A percentile compares a stretch with the other conserved stretches of the same genome.
phyloP scores from a whole-genome alignment of 1,140 invertebrate genomes.

The Ctenoplectra terminalis region DNA sequence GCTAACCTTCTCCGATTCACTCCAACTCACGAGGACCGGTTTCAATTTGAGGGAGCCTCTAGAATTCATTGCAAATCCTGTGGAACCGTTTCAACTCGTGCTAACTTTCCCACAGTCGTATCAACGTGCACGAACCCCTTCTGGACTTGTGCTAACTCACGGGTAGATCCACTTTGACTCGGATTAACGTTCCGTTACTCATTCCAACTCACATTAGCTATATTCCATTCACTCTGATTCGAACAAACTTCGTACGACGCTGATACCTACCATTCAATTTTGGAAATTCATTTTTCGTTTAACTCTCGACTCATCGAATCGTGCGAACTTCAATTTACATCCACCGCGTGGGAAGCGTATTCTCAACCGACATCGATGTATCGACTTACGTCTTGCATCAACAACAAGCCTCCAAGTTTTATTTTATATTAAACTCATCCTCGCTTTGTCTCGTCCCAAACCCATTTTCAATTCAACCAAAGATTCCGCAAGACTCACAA shows the following conservation, averaged over 20 bases:
- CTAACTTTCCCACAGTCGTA: constrained; percentile 8
- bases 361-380: not conserved
- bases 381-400: too few relatives aligned
- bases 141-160: not conserved
- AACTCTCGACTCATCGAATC: too few relatives aligned
- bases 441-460: not conserved
- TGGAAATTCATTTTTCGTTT: too few relatives aligned
- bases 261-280: too few relatives aligned
- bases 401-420: too few relatives aligned
- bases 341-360: not conserved
- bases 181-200: not conserved
- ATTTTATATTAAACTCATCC: not conserved
- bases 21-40: constrained; percentile 21
- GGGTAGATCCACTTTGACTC: not conserved
- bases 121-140: not conserved
- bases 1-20: constrained; percentile 19
- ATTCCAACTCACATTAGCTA: not conserved
- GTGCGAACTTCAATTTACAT: too few relatives aligned
- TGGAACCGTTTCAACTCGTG: constrained; percentile 15
- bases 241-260: not conserved
- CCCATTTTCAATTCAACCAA: not conserved
- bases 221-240: not conserved
- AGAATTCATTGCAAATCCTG: not conserved
- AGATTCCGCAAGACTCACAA: not conserved
- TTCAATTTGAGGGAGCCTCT: constrained; percentile 20